Evolutionary conservation across 2,888 invertebrate species (phyloP).

Genomic region (Pseudococcus longispinus): DNA sequence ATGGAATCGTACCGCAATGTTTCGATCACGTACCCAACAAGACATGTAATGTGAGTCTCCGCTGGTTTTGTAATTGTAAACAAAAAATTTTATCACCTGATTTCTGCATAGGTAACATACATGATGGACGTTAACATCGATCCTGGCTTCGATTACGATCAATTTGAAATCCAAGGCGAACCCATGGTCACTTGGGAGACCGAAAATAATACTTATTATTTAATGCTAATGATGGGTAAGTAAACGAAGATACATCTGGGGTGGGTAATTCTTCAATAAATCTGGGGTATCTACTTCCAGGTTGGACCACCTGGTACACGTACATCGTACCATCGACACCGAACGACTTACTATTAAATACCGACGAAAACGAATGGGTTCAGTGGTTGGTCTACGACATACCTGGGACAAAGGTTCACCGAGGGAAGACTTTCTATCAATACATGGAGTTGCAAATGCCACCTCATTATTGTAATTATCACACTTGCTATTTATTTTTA

Average conservation of each 20-base stretch:
- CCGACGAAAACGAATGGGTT: background rate
- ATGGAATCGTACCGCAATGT: background rate
- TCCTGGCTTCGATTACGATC: constrained; percentile 75
- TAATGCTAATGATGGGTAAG: constrained; percentile 81
- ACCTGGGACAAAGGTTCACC: background rate
- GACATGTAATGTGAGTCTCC: background rate
- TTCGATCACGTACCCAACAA: background rate
- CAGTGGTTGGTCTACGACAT: constrained; percentile 20
- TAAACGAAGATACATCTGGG: background rate
- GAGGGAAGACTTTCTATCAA: background rate
- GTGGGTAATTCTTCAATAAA: background rate
- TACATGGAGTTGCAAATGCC: background rate
- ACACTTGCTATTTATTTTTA: background rate
- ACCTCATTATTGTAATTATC: background rate
- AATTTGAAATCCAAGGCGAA: constrained; percentile 76
- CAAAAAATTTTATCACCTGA: background rate
- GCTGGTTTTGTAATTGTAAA: background rate
- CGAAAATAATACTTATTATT: constrained; percentile 70
- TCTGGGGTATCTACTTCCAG: background rate
- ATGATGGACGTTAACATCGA: constrained; percentile 64
- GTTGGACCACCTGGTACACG: background rate
- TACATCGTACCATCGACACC: background rate
- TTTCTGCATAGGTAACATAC: constrained; percentile 65
- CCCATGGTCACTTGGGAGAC: constrained; percentile 75
- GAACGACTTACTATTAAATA: background rate